Evolutionary conservation across 1,140 invertebrate genomes (phyloP), one percentile per base, ranked within the genome.

Genomic region (Homarus americanus): DNA sequence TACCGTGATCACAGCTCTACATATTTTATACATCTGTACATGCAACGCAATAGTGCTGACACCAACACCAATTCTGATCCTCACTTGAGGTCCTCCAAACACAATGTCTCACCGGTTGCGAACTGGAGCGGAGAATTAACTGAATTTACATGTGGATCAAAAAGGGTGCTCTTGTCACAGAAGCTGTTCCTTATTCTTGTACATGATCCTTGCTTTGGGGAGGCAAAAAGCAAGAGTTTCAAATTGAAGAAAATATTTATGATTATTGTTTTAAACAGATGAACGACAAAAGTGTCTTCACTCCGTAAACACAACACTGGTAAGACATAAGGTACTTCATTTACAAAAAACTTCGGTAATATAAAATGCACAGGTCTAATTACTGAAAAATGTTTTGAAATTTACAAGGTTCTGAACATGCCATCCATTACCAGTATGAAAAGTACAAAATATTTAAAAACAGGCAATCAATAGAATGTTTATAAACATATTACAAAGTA

Each of bases 381-480:
- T 63, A 82, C 24, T 82, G 34, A 82, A 20, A 49, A 41, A 17
- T 15, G 24, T 38, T 82, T 28, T 28, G n/a, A 17, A 82, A 36
- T 63, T 82, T 82, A 82, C 53, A 82, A 20, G 32, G 79, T 36
- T 58, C 34, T 34, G 49, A 82, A 82, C 41, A 82, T 63, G 53
- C 80, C 80, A 82, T 63, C 40, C 34, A 82, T 82, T 82, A 58
- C 28, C 53, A 66, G 80, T 82, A 82, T 82, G 80, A 82, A 82
- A 82, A 82, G 80, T 82, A 82, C 53, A 82, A 82, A 82, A 82
- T 66, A 82, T 53, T 82, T 36, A 82, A 82, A 82, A 82, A 82
- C 44, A 36, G 80, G 49, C 80, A 82, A 82, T 82, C 49, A 82
- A 36, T 63, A 82, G 36, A 58, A 82, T 82, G 58, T 63, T 58